Evolutionary conservation across 1,140 invertebrate genomes (phyloP), one percentile per base, ranked within the genome.

Genomic region (Vanessa tameamea): DNA sequence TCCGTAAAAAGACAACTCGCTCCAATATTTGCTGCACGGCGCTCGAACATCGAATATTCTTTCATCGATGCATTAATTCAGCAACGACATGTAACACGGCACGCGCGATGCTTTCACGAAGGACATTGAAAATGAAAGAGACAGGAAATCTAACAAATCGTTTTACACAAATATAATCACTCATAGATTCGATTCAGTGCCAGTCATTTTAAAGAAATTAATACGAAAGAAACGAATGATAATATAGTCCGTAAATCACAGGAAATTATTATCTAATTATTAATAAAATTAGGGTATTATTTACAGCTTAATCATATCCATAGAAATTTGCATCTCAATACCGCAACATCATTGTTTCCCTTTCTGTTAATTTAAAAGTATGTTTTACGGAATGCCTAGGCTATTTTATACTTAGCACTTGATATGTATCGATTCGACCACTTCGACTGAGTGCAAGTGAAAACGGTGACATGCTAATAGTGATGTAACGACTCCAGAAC

Each of bases 1-100:
- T 80, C 67, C 75, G 64, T 70, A 91, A 91, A 89, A 89, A 91
- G 85, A 91, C 78, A 78, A 87, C 80, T 23, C 53, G 53, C 53
- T 80, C 79, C 72, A 71, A 76, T 76, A 76, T 72, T 76, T 76
- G 74, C 64, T 75, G 66, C 70, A 64, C 73, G 70, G 59, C 69
- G 74, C 71, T 67, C 67, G 77, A 76, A 78, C 65, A 75, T 79
- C 76, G 75, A 78, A 81, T 83, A 79, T 78, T 78, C 72, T 78
- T 76, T 73, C 78, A 69, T 66, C 78, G 72, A 65, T 74, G 78
- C 72, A 67, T 50, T 65, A 72, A 68, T 64, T 69, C 63, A 64
- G 53, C 67, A 50, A 65, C 73, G 68, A 69, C 63, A 55, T 70
- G 51, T 69, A 48, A 50, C 16, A 47, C 43, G 50, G 51, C 23